Evolutionary conservation across 1,140 invertebrate genomes (phyloP).

Genomic region (Heliothis virescens): DNA sequence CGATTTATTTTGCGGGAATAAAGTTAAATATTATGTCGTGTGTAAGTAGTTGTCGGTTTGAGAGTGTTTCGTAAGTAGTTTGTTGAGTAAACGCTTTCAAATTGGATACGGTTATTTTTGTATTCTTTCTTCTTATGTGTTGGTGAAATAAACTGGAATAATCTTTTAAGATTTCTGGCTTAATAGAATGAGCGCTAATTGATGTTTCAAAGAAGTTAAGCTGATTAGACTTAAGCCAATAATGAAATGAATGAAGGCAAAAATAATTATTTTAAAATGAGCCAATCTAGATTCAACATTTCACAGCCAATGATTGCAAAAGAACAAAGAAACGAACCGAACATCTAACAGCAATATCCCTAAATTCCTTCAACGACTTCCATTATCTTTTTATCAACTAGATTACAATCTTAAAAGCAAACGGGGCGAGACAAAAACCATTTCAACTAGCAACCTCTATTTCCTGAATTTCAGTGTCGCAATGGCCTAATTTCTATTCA

Average conservation of each 20-base stretch:
- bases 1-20: constrained; percentile 28
- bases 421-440: constrained; percentile 36
- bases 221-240: too few relatives aligned
- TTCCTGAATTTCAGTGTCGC: constrained; percentile 45
- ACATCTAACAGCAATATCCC: not conserved
- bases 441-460: constrained; percentile 34
- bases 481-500: constrained; percentile 63
- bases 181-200: too few relatives aligned
- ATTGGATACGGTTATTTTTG: not conserved
- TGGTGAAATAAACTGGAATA: too few relatives aligned
- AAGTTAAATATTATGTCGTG: not conserved
- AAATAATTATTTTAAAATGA: too few relatives aligned
- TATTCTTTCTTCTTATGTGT: too few relatives aligned
- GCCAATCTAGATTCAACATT: not conserved
- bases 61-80: not conserved
- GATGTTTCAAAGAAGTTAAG: too few relatives aligned
- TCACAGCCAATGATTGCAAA: not conserved
- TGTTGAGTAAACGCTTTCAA: not conserved
- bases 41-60: not conserved
- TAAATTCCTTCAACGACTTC: not conserved
- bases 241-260: too few relatives aligned
- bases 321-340: too few relatives aligned
- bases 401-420: constrained; percentile 41
- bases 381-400: constrained; percentile 40
- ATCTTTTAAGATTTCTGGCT: too few relatives aligned